Conservation (phyloP, 2,888 invertebrate genomes). For the Lagria hirta region DNA sequence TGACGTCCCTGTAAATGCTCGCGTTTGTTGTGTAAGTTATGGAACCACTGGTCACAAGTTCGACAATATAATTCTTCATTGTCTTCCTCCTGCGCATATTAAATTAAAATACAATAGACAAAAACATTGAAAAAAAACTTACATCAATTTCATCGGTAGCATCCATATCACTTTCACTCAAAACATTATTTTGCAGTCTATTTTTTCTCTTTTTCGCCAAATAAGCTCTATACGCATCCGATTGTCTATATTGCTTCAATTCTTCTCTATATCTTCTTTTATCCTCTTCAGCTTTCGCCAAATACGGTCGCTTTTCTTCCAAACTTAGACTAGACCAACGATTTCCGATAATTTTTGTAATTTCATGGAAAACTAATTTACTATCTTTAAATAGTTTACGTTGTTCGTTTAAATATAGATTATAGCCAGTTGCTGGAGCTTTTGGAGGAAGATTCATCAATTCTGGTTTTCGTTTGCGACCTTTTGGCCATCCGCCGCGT, state of each 20-base stretch:
- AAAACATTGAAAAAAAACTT: slow-evolving; percentile 32
- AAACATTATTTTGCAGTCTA: slow-evolving; percentile 50
- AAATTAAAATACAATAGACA: slow-evolving; percentile 4
- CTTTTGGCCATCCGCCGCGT: slow-evolving; percentile 64
- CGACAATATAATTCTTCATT: slow-evolving; percentile 60
- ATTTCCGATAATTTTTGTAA: slow-evolving; percentile 60
- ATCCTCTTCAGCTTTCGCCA: slow-evolving; percentile 59
- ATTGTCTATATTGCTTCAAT: slow-evolving; percentile 58
- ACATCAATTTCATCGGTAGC: slow-evolving; percentile 59
- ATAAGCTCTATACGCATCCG: slow-evolving; percentile 59
- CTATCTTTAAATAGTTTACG: slow-evolving; percentile 58
- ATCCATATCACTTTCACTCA: slow-evolving; percentile 57
- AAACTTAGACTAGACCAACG: slow-evolving; percentile 60
- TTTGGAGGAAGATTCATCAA: slow-evolving; percentile 57
- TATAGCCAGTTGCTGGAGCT: slow-evolving; percentile 62
- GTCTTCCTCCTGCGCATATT: slow-evolving; percentile 57
- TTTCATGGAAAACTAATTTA: slow-evolving; percentile 58
- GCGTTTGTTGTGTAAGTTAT: slow-evolving; percentile 60
- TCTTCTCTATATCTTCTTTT: slow-evolving; percentile 60
- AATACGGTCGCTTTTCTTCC: slow-evolving; percentile 59
- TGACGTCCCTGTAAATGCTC: slow-evolving; percentile 61
- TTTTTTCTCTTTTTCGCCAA: slow-evolving; percentile 57
- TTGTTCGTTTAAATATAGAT: slow-evolving; percentile 59
- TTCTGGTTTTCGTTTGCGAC: slow-evolving; percentile 60
- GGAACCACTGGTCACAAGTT: slow-evolving; percentile 62